Base-by-base conservation (phyloP, 2,113 vertebrate species). In the Dryoscopus gambensis region DNA sequence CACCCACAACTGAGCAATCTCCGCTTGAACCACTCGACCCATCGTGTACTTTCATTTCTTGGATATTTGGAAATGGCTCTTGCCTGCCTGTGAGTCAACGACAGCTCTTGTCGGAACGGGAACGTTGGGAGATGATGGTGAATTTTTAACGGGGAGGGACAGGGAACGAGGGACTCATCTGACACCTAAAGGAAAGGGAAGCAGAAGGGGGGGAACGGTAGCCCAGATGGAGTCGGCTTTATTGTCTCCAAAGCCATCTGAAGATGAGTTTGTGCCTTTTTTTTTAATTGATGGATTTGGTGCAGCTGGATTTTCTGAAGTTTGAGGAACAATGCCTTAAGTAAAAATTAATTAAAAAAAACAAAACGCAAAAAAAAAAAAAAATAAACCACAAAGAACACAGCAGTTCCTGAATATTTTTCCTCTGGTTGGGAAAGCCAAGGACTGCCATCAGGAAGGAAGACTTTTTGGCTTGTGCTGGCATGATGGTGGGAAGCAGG, bases 181-280 rank as follows among this genome's bases (percentile, higher is more conserved):
- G 84, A 87, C 67, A 94, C 81, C 67, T 40, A 40, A 92, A 83
- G 88, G 87, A 94, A 94, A 88, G 88, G 93, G 94, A 95, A 94
- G 73, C 49, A 87, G 85, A 83, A 89, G 42, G 37, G 94, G 94
- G 91, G 83, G 80, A 94, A 79, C 0, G 62, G 27, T 96, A 97
- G 96, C 97, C 97, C 95, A 85, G 95, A 95, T 95, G 94, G 96
- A 89, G 93, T 97, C 53, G 88, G 98, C 98, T 97, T 97, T 95
- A 94, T 95, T 91, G 78, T 95, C 97, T 95, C 96, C 95, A 89
- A 97, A 98, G 98, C 98, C 97, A 95, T 97, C 81, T 97, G 98
- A 97, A 98, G 98, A 98, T 95, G 98, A 98, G 98, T 98, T 98
- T 98, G 98, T 98, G 98, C 98, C 98, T 98, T 98, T 98, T 97